Base-by-base conservation (phyloP, 2,888 invertebrate species). In the Rhagonycha fulva region DNA sequence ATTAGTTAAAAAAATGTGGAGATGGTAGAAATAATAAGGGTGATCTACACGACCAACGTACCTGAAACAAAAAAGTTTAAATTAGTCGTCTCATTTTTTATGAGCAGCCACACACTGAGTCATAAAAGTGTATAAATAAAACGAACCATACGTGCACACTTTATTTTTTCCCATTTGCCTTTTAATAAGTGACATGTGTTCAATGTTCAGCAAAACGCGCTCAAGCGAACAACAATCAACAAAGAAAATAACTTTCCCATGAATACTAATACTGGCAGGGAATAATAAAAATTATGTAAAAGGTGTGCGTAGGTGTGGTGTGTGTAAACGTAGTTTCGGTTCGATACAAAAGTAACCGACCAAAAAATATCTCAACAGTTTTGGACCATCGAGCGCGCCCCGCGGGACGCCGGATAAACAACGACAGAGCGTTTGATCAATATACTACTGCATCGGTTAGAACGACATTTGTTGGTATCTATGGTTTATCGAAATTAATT, bases 221-320 rank as follows among this genome's bases (percentile, higher is more conserved):
- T 72, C 72, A 24, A 30, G 60, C 72, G 72, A 68, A 30, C 28
- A 14, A 72, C 68, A 72, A 68, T 72, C 61, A 23, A 72, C 72
- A 72, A 72, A 72, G 72, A 72, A 68, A 72, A 72, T 72, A 72
- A 72, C 72, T 72, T 72, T 72, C 72, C 72, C 72, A 72, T 72
- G 72, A 72, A 72, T 72, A 72, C 67, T 68, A 66, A 66, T 47
- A 47, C 47, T 5, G 24, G 24, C 26, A 26, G 63, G 23, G 72
- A 47, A 72, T 72, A 67, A 68, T 60, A 72, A 67, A 47, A 72
- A 68, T 72, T 67, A 47, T 24, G 23, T 72, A 72, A 72, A 63
- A 72, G 71, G 71, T 72, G 71, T 63, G 66, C 24, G 71, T 67
- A 66, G 71, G 67, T 66, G 71, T 71, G 63, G 23, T 24, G 26